phyloP scores from a whole-genome alignment of 2,888 invertebrate species.

The Drosophila koepferae region DNA sequence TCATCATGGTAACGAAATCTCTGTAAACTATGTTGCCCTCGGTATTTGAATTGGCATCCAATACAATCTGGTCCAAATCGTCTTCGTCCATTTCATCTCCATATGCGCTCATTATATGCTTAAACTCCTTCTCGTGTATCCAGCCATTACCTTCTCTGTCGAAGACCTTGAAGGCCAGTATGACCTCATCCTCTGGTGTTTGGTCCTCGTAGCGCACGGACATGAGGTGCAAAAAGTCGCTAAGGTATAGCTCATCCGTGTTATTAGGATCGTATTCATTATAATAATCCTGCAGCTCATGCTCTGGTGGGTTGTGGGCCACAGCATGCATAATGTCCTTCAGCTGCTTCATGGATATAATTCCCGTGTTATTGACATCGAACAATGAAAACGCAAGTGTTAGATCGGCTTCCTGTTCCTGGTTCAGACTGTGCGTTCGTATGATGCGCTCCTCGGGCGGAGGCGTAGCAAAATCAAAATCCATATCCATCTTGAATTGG shows the following conservation, averaged over 20 bases:
- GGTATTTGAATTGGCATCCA: constrained; percentile 59
- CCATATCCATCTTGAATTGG: constrained; percentile 50
- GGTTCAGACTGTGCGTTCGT: constrained; percentile 39
- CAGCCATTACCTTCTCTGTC: constrained; percentile 52
- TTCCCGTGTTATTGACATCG: constrained; percentile 30
- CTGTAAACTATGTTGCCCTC: constrained; percentile 67
- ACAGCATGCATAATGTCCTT: constrained; percentile 47
- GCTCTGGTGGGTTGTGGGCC: constrained; percentile 58
- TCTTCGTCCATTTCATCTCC: constrained; percentile 61
- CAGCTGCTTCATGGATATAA: constrained; percentile 53
- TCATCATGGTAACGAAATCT: constrained; percentile 58
- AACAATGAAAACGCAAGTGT: constrained; percentile 54
- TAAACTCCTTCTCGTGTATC: constrained; percentile 53
- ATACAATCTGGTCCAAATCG: constrained; percentile 59
- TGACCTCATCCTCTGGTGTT: constrained; percentile 60
- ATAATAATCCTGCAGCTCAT: constrained; percentile 53
- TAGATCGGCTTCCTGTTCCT: constrained; percentile 48
- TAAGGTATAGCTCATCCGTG: constrained; percentile 53
- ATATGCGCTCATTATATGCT: constrained; percentile 48
- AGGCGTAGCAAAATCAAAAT: constrained; percentile 55
- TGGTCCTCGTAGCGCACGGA: constrained; percentile 42
- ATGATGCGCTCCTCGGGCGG: constrained; percentile 55
- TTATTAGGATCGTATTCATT: constrained; percentile 60
- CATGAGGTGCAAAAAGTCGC: constrained; percentile 65
- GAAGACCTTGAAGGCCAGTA: constrained; percentile 61